Conservation (phyloP, 2,113 vertebrate genomes). For the Microtus ochrogaster region DNA sequence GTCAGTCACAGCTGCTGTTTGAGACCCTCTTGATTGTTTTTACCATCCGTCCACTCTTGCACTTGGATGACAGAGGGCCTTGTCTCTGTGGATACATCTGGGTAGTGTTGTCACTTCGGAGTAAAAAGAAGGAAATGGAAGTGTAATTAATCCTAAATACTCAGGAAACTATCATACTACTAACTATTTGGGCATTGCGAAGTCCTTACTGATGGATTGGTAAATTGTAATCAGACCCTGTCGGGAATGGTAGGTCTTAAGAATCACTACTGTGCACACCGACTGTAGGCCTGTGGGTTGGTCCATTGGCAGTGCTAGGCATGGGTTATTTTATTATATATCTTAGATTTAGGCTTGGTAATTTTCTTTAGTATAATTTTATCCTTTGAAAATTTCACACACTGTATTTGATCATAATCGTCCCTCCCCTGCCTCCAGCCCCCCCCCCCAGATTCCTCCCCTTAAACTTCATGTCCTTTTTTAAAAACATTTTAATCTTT, state of each 20-base stretch:
- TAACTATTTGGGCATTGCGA: neutral
- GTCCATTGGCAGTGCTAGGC: neutral
- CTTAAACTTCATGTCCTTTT: neutral
- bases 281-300: neutral
- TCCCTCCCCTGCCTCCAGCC: neutral
- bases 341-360: neutral
- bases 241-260: neutral
- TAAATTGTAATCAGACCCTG: constrained; percentile 43
- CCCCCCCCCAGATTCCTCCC: neutral
- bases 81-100: constrained; percentile 50
- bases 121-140: constrained; percentile 57
- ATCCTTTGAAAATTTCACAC: neutral
- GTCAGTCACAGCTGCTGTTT: constrained; percentile 61
- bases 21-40: constrained; percentile 30
- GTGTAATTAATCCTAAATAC: constrained; percentile 64
- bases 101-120: constrained; percentile 63
- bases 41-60: constrained; percentile 44
- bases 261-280: neutral
- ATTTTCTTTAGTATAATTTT: neutral
- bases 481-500: neutral
- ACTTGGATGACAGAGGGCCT: constrained; percentile 54
- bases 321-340: neutral
- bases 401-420: neutral
- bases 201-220: constrained; percentile 46
- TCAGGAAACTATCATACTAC: constrained; percentile 35